These are phyloP conservation scores for Aporophyla nigra DNA, from an alignment of 2,888 invertebrate species.

Conservation along the genomic window DNA sequence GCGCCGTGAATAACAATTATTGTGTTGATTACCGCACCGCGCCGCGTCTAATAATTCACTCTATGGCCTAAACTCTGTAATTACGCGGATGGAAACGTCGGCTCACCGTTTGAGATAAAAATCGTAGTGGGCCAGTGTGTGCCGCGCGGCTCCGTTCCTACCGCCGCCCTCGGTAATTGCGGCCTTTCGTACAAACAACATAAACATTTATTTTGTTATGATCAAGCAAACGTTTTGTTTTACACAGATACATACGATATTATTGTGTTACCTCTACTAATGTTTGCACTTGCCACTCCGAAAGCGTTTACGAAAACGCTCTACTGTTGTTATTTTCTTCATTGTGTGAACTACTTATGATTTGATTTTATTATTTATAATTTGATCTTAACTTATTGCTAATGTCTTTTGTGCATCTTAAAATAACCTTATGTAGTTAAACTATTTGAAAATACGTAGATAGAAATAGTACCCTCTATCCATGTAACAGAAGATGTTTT, in stretches of 20 bases:
- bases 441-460: neutral
- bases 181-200: constrained; percentile 81
- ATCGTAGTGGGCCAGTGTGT: constrained; percentile 76
- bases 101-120: constrained; percentile 90
- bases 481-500: neutral
- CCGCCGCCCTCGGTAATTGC: constrained; percentile 79
- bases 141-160: constrained; percentile 67
- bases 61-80: constrained; percentile 89
- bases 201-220: constrained; percentile 86
- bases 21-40: constrained; percentile 86
- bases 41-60: constrained; percentile 90
- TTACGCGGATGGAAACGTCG: constrained; percentile 88
- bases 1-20: constrained; percentile 87
- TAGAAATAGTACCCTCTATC: neutral
- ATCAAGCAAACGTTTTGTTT: constrained; percentile 69
- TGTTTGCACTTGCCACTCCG: constrained; percentile 23
- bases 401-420: neutral
- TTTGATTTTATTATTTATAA: neutral
- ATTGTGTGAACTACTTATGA: neutral
- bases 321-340: neutral
- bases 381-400: neutral
- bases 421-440: neutral
- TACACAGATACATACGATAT: constrained; percentile 62
- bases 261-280: constrained; percentile 57
- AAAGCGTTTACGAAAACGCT: constrained; percentile 17